Base-by-base conservation (phyloP, 2,888 invertebrate species). In the Lepetodrilus schrolli region DNA sequence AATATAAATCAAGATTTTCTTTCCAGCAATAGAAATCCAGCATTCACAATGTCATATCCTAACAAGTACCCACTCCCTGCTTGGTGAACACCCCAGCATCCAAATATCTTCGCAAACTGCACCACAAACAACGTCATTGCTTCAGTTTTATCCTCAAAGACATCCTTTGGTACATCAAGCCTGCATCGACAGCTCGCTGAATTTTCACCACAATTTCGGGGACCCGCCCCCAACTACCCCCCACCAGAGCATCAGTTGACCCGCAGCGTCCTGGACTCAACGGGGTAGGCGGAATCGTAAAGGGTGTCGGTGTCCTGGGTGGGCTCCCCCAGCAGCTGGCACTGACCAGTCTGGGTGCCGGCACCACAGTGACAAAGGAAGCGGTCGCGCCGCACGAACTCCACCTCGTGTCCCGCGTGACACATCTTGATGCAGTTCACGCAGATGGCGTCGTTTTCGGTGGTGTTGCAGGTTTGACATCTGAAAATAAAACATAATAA, bases 281-380 rank as follows among this genome's bases (percentile, higher is more conserved):
- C 98, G 80, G 99, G 99, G 82, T 97, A 97, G 80, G 98, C 98
- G 79, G 98, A 98, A 93, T 99, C 99, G 92, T 99, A 99, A 84
- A 99, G 93, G 73, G 99, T 99, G 92, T 99, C 99, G 73, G 98
- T 99, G 92, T 99, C 98, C 92, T 98, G 98, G 65, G 97, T 98
- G 7, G 98, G 98, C 92, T 98, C 98, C 81, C 98, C 98, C 92
- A 99, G 99, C 87, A 99, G 93, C 92, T 97, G 97, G 92, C 99
- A 99, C 92, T 97, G 96, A 92, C 97, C 97, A 83, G 96, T 97
- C 90, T 99, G 93, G 78, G 99, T 99, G 84, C 99, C 99, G 82
- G 99, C 99, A 87, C 99, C 99, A 92, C 99, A 99, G 93, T 99
- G 99, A 93, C 99, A 99, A 93, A 99, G 99, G 92, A 99, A 99